Evolutionary conservation across 1,140 invertebrate species (phyloP).

Genomic region (Brachionus rubens): DNA sequence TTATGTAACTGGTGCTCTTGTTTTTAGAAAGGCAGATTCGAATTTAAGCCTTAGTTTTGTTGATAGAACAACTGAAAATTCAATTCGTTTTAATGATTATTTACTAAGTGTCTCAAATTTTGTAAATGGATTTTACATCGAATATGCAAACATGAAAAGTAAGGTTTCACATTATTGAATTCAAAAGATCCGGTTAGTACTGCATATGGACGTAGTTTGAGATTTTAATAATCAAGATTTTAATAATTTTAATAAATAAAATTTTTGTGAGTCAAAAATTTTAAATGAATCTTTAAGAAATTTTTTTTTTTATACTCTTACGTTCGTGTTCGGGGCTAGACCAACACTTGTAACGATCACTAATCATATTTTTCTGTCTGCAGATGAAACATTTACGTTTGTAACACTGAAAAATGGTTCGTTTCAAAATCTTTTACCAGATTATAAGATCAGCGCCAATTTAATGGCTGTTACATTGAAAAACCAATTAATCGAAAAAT

Average conservation of each 20-base stretch:
- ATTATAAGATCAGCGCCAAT: background rate
- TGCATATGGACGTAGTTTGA: too few species aligned
- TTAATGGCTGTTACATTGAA: background rate
- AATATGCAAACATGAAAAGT: conserved; percentile 15
- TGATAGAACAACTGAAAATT: background rate
- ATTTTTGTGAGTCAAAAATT: too few species aligned
- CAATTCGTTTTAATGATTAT: background rate
- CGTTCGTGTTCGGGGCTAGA: too few species aligned
- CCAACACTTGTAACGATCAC: too few species aligned
- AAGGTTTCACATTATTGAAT: too few species aligned
- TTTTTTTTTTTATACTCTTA: too few species aligned
- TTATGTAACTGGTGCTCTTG: background rate
- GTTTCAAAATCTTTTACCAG: background rate
- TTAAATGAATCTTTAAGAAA: too few species aligned
- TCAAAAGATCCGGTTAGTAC: too few species aligned
- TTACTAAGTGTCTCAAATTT: conserved; percentile 1
- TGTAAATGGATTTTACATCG: conserved; percentile 20
- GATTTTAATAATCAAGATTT: too few species aligned
- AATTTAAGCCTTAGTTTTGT: background rate
- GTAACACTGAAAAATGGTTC: conserved; percentile 19
- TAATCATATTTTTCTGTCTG: too few species aligned
- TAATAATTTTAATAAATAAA: too few species aligned
- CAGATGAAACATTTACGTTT: conserved; percentile 13
- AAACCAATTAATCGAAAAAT: background rate
- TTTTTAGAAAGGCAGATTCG: background rate